Evolutionary conservation across 2,888 invertebrate genomes (phyloP).

Genomic region (Xanthia icteritia): DNA sequence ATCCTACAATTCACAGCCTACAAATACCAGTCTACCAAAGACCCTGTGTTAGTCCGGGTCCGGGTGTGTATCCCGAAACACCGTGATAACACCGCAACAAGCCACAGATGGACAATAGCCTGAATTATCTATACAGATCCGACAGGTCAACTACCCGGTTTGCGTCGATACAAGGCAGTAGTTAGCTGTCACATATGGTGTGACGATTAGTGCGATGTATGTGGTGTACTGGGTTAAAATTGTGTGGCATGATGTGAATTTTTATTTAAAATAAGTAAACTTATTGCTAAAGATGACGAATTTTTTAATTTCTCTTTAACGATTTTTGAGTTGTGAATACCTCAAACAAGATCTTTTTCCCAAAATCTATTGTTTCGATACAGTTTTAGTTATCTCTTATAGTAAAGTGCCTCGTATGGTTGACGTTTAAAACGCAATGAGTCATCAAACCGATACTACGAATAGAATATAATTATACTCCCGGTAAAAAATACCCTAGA

Average conservation of each 20-base stretch:
- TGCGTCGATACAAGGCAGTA: constrained; percentile 31
- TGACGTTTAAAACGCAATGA: not conserved
- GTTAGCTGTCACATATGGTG: constrained; percentile 33
- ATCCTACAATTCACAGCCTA: not conserved
- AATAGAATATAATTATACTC: not conserved
- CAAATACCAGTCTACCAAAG: constrained; percentile 25
- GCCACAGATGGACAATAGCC: constrained; percentile 72
- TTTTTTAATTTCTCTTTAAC: not conserved
- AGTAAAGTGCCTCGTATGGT: not conserved
- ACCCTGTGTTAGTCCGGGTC: constrained; percentile 45
- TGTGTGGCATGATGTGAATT: not conserved
- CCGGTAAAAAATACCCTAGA: not conserved
- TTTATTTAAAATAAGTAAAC: not conserved
- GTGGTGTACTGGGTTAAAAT: constrained; percentile 19
- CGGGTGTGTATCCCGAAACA: constrained; percentile 43
- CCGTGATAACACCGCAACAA: constrained; percentile 62
- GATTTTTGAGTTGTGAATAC: not conserved
- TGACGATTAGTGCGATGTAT: constrained; percentile 7
- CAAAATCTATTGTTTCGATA: not conserved
- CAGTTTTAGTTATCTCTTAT: not conserved
- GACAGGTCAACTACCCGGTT: constrained; percentile 61
- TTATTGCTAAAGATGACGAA: not conserved
- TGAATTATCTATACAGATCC: constrained; percentile 75
- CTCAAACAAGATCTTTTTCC: not conserved
- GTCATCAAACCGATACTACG: not conserved